Evolutionary conservation across 30 jellyfish, hydroid and myxozoan genomes (phyloP), one percentile per base, ranked within the genome.

Genomic region (Morbakka virulenta): DNA sequence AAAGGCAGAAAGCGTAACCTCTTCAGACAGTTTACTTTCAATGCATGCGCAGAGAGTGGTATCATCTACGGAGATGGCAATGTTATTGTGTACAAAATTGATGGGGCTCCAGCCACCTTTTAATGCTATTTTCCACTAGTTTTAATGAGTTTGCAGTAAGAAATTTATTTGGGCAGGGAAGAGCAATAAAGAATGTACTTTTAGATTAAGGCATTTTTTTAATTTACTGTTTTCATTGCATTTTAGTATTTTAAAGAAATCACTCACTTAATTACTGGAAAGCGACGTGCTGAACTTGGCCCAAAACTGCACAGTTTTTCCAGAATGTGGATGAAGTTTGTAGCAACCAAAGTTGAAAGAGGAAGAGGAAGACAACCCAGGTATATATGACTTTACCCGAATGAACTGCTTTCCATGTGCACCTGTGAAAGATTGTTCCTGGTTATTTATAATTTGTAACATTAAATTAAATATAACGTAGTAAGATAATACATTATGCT

Each of bases 351-450:
- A 47, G 82, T 87, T 4, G 96, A 85, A 33, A 64, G 67, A 63
- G 98, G 98, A 9, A 66, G 83, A 61, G 98, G 98, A 13, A 76
- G 89, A 20, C 35, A 89, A 71, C 98, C 96, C 17, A 92, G 98
- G 98, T 92, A 30, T 22, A 64, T 49, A 6, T 67, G 17, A 24
- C 24, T 57, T 57, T 57, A 30, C 12, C 11, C 4, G 17, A 6
- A 57, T 22, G 12, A 57, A 22, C 12, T 9, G 17, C 27, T 22
- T 6, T 30, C 71, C 6, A 22, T 22, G 12, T 6, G 27, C 31
- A 57, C 12, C 27, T 9, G 6, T 6, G 11, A 6, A 9, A 6
- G 12, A 57, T 57, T 11, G 12, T 24, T 52, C 48, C 22, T 0
- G 12, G 22, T 26, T 9, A 1, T 9, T 41, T 24, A 0, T 63